Conservation (phyloP, 2,797 vertebrate genomes). For the Danio jaintianensis region DNA sequence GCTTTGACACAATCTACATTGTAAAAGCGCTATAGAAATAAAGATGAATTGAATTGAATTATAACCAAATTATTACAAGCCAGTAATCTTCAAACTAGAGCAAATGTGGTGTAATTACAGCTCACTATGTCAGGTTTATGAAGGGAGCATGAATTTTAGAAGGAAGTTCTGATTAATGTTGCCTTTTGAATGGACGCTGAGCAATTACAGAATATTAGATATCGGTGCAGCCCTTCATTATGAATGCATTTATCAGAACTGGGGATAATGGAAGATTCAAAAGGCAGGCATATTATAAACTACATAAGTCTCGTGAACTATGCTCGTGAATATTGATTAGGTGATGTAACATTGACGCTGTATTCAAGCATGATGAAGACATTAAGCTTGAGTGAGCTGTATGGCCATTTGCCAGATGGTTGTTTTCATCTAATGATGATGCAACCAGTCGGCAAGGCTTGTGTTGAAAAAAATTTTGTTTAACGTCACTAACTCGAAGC, state of each 20-base stretch:
- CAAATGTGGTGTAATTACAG: neutral
- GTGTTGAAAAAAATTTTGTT: neutral
- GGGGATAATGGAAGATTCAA: neutral
- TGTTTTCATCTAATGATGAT: neutral
- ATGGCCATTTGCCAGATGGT: neutral
- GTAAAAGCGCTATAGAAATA: too few relatives aligned
- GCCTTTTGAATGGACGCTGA: constrained; percentile 28
- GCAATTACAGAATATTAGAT: constrained; percentile 9
- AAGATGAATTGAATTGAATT: too few relatives aligned
- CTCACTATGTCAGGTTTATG: constrained; percentile 8
- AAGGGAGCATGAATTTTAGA: neutral
- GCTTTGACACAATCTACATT: too few relatives aligned
- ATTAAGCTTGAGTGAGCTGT: neutral
- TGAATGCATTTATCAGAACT: constrained; percentile 13
- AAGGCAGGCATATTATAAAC: neutral
- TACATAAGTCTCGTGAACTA: neutral
- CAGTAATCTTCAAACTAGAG: neutral
- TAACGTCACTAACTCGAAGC: neutral
- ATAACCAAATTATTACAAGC: neutral
- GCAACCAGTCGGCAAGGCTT: neutral
- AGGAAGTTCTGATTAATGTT: constrained; percentile 31
- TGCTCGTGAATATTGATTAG: neutral
- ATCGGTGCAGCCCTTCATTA: neutral
- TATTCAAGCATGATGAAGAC: neutral
- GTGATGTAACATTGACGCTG: neutral